These are phyloP conservation scores for Pantherophis guttatus DNA, from an alignment of 2,113 vertebrate genomes.

Conservation along the genomic window DNA sequence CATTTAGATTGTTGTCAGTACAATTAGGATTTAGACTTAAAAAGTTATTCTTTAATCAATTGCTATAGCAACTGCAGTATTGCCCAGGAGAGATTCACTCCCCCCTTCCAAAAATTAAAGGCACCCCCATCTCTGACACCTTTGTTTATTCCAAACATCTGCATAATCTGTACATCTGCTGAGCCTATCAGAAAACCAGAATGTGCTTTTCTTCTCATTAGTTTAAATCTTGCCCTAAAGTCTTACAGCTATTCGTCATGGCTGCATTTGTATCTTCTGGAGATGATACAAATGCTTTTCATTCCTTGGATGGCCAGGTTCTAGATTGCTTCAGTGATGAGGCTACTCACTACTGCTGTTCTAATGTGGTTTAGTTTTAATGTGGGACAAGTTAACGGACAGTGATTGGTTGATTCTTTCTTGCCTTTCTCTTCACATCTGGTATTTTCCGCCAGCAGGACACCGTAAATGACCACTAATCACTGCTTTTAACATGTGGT, in stretches of 20 bases:
- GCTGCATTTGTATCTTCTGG: not conserved
- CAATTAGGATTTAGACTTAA: constrained; percentile 67
- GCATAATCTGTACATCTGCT: not conserved
- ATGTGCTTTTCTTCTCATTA: not conserved
- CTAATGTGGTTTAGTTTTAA: not conserved
- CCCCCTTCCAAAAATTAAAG: not conserved
- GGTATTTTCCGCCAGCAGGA: not conserved
- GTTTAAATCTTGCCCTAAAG: not conserved
- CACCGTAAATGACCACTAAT: not conserved
- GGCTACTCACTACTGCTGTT: not conserved
- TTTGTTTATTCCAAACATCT: constrained; percentile 16
- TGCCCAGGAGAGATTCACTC: constrained; percentile 47
- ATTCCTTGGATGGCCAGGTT: not conserved
- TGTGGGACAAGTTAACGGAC: not conserved
- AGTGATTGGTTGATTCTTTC: not conserved
- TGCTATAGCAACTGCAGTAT: constrained; percentile 65
- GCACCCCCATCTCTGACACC: not conserved
- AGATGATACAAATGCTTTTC: not conserved
- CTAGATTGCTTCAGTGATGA: not conserved
- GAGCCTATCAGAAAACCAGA: not conserved
- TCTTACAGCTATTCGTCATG: not conserved
- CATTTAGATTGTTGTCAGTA: constrained; percentile 66
- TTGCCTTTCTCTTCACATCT: not conserved
- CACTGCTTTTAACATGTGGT: not conserved
- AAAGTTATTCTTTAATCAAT: constrained; percentile 55